phyloP scores from a whole-genome alignment of 2,113 vertebrate species.

The Hippocampus comes region DNA sequence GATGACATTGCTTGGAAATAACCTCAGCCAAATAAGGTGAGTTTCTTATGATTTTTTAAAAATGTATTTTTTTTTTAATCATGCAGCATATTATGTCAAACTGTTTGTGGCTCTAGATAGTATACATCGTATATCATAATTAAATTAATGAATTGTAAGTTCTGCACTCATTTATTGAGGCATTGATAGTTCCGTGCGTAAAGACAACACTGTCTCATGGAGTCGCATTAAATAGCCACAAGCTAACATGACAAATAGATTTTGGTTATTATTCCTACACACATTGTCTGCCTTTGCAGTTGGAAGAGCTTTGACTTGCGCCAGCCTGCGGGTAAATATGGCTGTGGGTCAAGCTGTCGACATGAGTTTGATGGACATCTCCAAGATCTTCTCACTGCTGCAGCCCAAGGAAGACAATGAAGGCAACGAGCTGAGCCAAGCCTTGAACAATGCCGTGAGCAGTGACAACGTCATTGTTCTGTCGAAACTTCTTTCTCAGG shows the following conservation, averaged over 20 bases:
- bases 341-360: conserved; percentile 52
- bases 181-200: background rate
- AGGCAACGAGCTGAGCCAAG: conserved; percentile 69
- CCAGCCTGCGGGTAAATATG: conserved; percentile 48
- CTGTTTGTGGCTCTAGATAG: background rate
- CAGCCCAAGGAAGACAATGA: conserved; percentile 79
- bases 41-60: conserved; percentile 6
- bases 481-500: conserved; percentile 76
- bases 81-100: background rate
- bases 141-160: background rate
- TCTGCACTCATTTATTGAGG: background rate
- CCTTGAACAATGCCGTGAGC: conserved; percentile 77
- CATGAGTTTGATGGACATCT: conserved; percentile 92
- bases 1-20: conserved; percentile 16
- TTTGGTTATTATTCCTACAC: background rate
- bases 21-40: conserved; percentile 28
- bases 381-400: conserved; percentile 90
- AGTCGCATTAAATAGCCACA: background rate
- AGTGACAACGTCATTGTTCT: conserved; percentile 74
- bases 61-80: background rate
- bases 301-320: conserved; percentile 44
- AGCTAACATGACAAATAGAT: conserved; percentile 14
- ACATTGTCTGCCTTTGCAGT: conserved; percentile 37
- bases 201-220: background rate
- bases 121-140: background rate